phyloP scores from a whole-genome alignment of 2,888 invertebrate genomes.

The Digitonthophagus gazella region DNA sequence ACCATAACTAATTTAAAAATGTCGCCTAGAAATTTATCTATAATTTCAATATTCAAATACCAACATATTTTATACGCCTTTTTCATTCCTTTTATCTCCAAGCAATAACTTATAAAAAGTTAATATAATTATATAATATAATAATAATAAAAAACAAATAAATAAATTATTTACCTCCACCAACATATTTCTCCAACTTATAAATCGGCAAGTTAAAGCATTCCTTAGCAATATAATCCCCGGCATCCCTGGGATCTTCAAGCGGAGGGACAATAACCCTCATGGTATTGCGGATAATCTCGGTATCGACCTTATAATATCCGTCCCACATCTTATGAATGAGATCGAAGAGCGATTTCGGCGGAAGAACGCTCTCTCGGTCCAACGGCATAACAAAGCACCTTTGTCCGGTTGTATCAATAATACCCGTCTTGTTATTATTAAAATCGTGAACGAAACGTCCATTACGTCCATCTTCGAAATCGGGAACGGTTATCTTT shows the following conservation, averaged over 20 bases:
- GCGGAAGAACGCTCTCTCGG: conserved; percentile 72
- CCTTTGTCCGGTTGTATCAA: conserved; percentile 54
- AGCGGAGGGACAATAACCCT: conserved; percentile 71
- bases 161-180: conserved; percentile 58
- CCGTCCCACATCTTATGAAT: conserved; percentile 76
- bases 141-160: background rate
- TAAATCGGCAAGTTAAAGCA: conserved; percentile 73
- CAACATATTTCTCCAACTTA: conserved; percentile 65
- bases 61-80: too few species aligned
- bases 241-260: conserved; percentile 61
- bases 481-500: conserved; percentile 83
- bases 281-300: conserved; percentile 73
- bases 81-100: too few species aligned
- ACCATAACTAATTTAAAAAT: too few species aligned
- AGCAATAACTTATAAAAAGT: too few species aligned
- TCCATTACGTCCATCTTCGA: conserved; percentile 76
- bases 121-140: too few species aligned
- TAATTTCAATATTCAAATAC: too few species aligned
- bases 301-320: conserved; percentile 80
- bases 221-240: conserved; percentile 68
- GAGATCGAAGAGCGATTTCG: conserved; percentile 76
- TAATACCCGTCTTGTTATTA: conserved; percentile 63
- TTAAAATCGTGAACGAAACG: conserved; percentile 92
- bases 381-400: conserved; percentile 93
- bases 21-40: too few species aligned